Percentiles rank a stretch among this genome's conserved stretches.
Evolutionary conservation across 2,797 vertebrate species (phyloP).

Genomic region (Malurus splendens): DNA sequence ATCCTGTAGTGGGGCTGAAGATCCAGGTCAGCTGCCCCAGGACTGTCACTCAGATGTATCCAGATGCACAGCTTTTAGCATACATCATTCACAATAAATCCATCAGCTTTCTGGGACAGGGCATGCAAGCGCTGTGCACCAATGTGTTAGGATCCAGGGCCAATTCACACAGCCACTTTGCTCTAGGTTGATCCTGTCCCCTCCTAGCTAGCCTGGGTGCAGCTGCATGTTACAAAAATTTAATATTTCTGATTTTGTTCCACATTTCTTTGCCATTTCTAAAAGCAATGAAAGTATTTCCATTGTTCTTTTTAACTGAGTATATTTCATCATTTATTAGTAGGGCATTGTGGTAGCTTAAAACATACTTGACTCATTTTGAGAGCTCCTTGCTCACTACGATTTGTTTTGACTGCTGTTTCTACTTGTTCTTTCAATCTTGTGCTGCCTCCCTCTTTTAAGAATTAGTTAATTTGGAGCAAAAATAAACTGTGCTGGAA

Average conservation of each 20-base stretch:
- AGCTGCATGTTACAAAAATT: neutral
- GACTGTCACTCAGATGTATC: neutral
- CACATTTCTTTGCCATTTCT: neutral
- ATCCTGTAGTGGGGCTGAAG: neutral
- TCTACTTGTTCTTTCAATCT: neutral
- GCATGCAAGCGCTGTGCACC: neutral
- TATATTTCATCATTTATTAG: neutral
- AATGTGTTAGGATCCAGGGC: neutral
- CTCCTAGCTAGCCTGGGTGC: neutral
- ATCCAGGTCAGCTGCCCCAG: neutral
- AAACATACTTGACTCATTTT: neutral
- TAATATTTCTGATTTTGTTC: neutral
- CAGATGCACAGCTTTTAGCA: neutral
- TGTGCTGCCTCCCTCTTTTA: neutral
- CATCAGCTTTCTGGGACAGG: neutral
- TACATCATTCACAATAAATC: neutral
- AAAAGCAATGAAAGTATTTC: neutral
- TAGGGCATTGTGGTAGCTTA: neutral
- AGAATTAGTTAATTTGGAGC: neutral
- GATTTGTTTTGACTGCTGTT: conserved; percentile 7
- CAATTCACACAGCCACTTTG: neutral
- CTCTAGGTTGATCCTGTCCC: neutral
- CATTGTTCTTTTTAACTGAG: neutral
- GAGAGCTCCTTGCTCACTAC: neutral
- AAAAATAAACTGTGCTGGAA: neutral